Conservation (phyloP, 2,888 invertebrate species). For the Xestia c-nigrum region DNA sequence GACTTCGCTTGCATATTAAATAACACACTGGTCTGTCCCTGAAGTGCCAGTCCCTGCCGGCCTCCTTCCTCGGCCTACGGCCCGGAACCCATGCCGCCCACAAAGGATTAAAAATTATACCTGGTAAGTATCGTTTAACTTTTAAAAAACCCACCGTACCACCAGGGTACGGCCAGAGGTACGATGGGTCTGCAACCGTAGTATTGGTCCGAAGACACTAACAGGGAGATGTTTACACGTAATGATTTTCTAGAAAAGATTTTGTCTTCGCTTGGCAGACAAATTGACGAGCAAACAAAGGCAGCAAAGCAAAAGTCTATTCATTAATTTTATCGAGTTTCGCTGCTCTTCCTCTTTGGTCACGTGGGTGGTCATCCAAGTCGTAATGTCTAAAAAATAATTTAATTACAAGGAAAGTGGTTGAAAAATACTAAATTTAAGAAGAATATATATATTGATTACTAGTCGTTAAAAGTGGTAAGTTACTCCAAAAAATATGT, state of each 20-base stretch:
- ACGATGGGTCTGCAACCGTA: not conserved
- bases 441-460: not conserved
- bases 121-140: too few species aligned
- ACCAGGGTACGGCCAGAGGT: too few species aligned
- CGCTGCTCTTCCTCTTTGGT: not conserved
- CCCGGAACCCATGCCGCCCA: too few species aligned
- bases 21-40: too few species aligned
- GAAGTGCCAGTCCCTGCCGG: too few species aligned
- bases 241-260: not conserved
- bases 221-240: too few species aligned
- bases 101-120: too few species aligned
- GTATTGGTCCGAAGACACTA: too few species aligned
- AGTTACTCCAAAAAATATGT: not conserved
- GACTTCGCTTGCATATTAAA: too few species aligned
- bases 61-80: too few species aligned
- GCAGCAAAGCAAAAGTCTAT: not conserved
- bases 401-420: not conserved
- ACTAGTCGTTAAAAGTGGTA: not conserved
- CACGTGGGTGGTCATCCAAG: constrained; percentile 6
- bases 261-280: not conserved
- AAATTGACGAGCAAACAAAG: not conserved
- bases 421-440: not conserved
- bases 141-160: too few species aligned
- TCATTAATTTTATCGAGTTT: too few species aligned
- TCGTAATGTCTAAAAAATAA: not conserved